Conservation (phyloP, 2,888 invertebrate species). For the Brachyptera putata region DNA sequence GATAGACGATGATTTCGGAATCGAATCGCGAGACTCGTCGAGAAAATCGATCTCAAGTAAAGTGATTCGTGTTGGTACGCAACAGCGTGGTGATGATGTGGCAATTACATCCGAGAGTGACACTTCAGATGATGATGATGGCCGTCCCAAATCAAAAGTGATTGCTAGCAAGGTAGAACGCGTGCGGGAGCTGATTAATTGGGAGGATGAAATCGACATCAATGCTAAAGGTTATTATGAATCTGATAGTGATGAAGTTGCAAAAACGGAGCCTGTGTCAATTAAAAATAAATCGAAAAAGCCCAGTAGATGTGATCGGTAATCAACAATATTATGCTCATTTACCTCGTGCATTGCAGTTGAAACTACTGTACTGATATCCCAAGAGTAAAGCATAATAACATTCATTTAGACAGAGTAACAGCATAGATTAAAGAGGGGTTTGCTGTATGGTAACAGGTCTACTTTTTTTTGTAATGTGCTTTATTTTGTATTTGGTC, state of each 20-base stretch:
- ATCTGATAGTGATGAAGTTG: no score
- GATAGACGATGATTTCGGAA: not conserved
- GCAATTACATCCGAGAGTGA: not conserved
- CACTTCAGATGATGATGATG: not conserved
- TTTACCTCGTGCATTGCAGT: no score
- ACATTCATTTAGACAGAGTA: no score
- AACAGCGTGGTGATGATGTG: not conserved
- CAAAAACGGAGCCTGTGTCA: not conserved
- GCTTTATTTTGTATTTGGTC: no score
- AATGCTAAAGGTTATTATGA: no score
- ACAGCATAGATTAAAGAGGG: no score
- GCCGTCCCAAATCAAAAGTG: not conserved
- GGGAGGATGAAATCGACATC: conserved; percentile 2
- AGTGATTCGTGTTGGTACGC: not conserved
- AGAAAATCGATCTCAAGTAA: not conserved
- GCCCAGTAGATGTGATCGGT: not conserved
- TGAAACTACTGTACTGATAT: no score
- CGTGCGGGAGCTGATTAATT: not conserved
- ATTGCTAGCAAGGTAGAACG: not conserved
- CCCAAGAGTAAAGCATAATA: no score
- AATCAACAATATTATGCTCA: not conserved
- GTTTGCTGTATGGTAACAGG: no score
- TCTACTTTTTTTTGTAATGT: no score
- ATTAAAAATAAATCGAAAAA: not conserved
- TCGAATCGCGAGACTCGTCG: not conserved